phyloP scores from a whole-genome alignment of 2,888 invertebrate genomes.

The Drosophila demipolita region DNA sequence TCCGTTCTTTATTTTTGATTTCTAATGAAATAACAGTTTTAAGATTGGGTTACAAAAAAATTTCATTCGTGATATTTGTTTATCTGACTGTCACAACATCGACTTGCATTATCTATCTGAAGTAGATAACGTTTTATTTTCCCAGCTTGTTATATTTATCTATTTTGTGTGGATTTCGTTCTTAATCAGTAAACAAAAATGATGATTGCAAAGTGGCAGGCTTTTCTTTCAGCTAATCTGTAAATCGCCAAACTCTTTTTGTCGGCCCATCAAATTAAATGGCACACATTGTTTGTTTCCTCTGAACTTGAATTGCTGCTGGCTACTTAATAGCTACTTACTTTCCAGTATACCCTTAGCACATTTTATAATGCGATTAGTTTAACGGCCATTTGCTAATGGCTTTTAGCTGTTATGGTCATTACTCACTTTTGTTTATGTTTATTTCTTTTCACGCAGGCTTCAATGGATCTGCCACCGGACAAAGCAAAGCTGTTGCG shows the following conservation, averaged over 20 bases:
- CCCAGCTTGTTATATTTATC: background rate
- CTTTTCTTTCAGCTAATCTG: background rate
- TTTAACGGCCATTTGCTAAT: slow-evolving; percentile 33
- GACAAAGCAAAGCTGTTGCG: slow-evolving; percentile 98
- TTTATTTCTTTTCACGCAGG: slow-evolving; percentile 88
- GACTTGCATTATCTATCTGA: background rate
- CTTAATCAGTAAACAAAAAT: slow-evolving; percentile 3
- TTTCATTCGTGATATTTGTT: background rate
- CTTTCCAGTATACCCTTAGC: background rate
- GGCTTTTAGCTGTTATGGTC: slow-evolving; percentile 34
- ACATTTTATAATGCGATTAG: slow-evolving; percentile 3
- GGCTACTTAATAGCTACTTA: background rate
- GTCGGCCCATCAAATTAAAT: slow-evolving; percentile 1
- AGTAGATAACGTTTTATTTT: background rate
- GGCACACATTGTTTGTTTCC: background rate
- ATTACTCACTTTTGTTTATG: slow-evolving; percentile 43
- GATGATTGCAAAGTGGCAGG: background rate
- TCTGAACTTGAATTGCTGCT: background rate
- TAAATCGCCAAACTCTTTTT: background rate
- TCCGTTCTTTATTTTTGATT: background rate
- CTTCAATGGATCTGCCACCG: slow-evolving; percentile 99
- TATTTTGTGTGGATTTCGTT: background rate
- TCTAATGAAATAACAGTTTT: background rate
- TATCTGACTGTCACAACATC: background rate
- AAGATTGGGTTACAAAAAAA: background rate